Conservation (phyloP, 2,888 invertebrate genomes). For the Anaspis maculata region DNA sequence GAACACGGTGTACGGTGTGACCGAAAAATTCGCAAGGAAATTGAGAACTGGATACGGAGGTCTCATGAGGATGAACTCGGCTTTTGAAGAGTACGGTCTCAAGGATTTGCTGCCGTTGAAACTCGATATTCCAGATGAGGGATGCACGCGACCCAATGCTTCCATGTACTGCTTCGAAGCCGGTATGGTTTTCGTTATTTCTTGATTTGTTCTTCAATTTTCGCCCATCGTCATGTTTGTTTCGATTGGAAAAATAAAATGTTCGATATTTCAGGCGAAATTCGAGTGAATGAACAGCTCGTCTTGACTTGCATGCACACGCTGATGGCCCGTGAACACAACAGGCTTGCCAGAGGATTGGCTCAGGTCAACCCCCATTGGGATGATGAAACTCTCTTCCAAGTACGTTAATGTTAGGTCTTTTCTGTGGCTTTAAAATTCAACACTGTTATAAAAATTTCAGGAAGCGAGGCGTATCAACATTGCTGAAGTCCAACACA, state of each 20-base stretch:
- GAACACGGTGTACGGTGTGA: constrained; percentile 84
- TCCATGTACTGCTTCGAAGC: constrained; percentile 91
- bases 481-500: constrained; percentile 80
- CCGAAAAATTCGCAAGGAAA: constrained; percentile 74
- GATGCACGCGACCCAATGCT: constrained; percentile 80
- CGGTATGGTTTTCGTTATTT: too few species aligned
- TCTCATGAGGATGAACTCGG: constrained; percentile 78
- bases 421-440: neutral
- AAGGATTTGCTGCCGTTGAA: constrained; percentile 83
- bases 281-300: constrained; percentile 85
- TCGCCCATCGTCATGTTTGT: too few species aligned
- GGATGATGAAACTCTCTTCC: constrained; percentile 88
- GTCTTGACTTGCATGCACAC: constrained; percentile 89
- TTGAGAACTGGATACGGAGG: constrained; percentile 76
- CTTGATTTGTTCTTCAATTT: constrained; percentile 39
- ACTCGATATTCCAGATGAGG: constrained; percentile 84
- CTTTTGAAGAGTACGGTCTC: constrained; percentile 77
- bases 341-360: constrained; percentile 69
- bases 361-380: constrained; percentile 81
- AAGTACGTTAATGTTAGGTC: constrained; percentile 39
- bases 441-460: too few species aligned
- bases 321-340: constrained; percentile 84
- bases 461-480: constrained; percentile 73
- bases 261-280: too few species aligned
- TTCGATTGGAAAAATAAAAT: too few species aligned